Base-by-base conservation (phyloP, 64 coral and sea anemone species). In the Montipora foliosa region DNA sequence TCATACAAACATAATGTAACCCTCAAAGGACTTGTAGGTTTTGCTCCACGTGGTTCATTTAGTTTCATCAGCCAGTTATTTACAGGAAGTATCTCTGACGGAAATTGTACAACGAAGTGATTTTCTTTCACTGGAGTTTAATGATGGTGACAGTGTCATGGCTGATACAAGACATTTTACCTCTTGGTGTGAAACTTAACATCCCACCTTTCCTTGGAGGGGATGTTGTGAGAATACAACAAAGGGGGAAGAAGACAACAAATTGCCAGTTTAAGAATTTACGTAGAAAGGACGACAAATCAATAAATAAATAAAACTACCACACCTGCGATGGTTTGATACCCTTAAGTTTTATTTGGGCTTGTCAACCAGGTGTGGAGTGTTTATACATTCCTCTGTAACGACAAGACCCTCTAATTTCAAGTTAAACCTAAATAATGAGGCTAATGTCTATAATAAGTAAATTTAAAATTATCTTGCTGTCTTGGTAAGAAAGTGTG, bases 331-430 rank as follows among this genome's bases (percentile, higher is more conserved):
- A 85, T 20, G 46, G 82, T 44, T 61, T 22, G 47, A 66, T 87
- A 69, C 83, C 83, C 45, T 49, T 47, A 14, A 87, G 53, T 85
- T 19, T 85, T 44, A 44, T 85, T 16, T 55, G 24, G 0, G 24
- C 0, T 24, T 24, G 24, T 24, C 24, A 24, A 24, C 24, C 24
- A 24, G 24, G 0, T 87, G 83, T 73, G 83, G 83, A 68, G 59
- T 69, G 83, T 87, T 8, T 87, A 44, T 87, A 44, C 67, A 9
- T 87, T 87, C 71, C n/a, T 87, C 15, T 70, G 61, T 24, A 87
- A 87, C 49, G 48, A 16, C 83, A 55, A 8, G 22, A 87, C 37
- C 83, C 83, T n/a, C 60, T 69, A 15, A 87, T 87, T 87, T 68
- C 82, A 61, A 61, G 58, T 61, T 61, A 6, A 61, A 61, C 58